These are phyloP conservation scores for Apoderus coryli DNA, from an alignment of 2,888 invertebrate genomes.

Conservation along the genomic window DNA sequence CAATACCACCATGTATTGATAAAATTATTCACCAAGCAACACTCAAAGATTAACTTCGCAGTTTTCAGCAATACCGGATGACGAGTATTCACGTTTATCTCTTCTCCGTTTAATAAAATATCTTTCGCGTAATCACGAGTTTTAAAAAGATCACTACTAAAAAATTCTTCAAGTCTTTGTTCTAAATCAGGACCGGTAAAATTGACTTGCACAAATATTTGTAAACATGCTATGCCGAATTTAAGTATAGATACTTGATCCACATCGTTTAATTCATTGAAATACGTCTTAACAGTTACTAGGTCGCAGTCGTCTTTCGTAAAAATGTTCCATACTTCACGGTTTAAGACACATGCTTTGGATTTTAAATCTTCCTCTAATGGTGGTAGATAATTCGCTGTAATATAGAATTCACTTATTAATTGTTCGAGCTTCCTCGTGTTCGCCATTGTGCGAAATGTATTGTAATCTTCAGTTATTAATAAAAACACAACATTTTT, in stretches of 20 bases:
- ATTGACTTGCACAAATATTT: constrained; percentile 66
- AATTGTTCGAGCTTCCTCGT: too few species aligned
- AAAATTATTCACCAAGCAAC: constrained; percentile 25
- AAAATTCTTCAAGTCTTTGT: constrained; percentile 31
- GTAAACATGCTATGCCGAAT: constrained; percentile 48
- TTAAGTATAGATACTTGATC: constrained; percentile 34
- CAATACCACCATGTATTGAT: constrained; percentile 57
- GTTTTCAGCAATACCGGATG: constrained; percentile 37
- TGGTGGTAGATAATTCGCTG: too few species aligned
- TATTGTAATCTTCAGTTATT: too few species aligned
- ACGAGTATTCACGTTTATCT: constrained; percentile 47
- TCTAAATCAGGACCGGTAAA: constrained; percentile 58
- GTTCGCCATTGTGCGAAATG: too few species aligned
- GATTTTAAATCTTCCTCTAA: too few species aligned
- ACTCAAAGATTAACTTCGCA: constrained; percentile 32
- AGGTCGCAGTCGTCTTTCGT: too few species aligned
- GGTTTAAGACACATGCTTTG: too few species aligned
- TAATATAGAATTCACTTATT: too few species aligned
- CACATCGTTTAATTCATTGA: constrained; percentile 22
- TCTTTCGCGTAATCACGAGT: constrained; percentile 30
- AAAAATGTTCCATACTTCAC: too few species aligned
- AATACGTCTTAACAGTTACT: too few species aligned
- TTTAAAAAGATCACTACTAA: constrained; percentile 34
- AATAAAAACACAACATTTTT: too few species aligned
- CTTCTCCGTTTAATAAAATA: constrained; percentile 49